Base-by-base conservation (phyloP, 35 echinoderm and acorn worm genomes). In the Amphiura filiformis region DNA sequence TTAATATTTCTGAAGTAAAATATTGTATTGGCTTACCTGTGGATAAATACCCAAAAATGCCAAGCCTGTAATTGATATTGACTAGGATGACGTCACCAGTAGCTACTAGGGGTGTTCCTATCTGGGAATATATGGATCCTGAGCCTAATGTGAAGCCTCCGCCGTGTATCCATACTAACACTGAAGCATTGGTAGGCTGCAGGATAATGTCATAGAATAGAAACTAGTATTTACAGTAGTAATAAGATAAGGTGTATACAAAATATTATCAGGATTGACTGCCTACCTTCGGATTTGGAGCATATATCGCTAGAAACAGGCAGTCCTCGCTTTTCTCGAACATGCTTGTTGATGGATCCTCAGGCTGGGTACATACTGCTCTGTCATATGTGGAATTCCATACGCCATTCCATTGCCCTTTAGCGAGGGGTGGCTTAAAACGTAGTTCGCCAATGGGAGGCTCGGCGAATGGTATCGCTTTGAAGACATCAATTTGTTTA, bases 311-410 rank as follows among this genome's bases (percentile, higher is more conserved):
- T 13, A 97, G 76, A 80, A 93, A 84, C 2, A 97, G 84, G 56
- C 94, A 97, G 84, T 97, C 94, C 84, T 97, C 94, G 76, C 84
- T 86, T 38, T 77, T 88, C 22, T 28, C 36, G 11, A 82, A 57
- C 13, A 35, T 37, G 34, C 31, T 31, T 11, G 14, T 36, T 23
- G 57, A 37, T 9, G 31, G 40, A 15, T 22, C 35, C 36, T 61
- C 56, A n/a, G n/a, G n/a, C 36, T 94, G 92, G n/a, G 85, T 78
- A 77, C 92, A 94, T 5, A 77, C 76, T 17, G 78, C 32, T 70
- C 84, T 32, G 47, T 75, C 83, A 38, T 80, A 86, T 31, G 87
- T 94, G 14, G 92, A 88, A 79, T 94, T 94, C 76, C 61, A 90
- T 15, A 34, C 20, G 15, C 77, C 39, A 31, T 34, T 41, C 92